Evolutionary conservation across 2,888 invertebrate genomes (phyloP).

Genomic region (Lamellibrachia columna): DNA sequence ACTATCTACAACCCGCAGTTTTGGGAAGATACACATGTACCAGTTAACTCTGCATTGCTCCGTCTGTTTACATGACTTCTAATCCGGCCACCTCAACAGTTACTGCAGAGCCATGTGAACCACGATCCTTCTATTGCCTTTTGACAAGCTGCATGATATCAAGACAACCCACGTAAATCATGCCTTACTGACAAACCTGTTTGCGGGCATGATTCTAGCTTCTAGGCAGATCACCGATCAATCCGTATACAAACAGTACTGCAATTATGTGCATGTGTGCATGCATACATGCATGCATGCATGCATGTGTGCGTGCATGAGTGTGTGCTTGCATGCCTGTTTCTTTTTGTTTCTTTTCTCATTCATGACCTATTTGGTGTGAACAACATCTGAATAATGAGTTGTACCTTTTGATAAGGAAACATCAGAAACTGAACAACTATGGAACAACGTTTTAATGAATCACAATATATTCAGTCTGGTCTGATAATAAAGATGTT

Average conservation of each 20-base stretch:
- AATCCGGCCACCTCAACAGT: slow-evolving; percentile 1
- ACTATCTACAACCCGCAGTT: neutral
- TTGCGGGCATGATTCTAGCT: neutral
- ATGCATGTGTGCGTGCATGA: neutral
- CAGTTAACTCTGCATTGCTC: neutral
- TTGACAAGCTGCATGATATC: neutral
- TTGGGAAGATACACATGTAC: neutral
- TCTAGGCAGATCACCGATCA: neutral
- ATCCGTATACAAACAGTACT: slow-evolving; percentile 3
- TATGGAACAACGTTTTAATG: neutral
- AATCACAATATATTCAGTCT: neutral
- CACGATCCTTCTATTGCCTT: neutral
- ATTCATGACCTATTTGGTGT: neutral
- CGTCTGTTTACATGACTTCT: slow-evolving; percentile 9
- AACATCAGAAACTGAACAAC: too few species aligned
- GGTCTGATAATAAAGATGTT: neutral
- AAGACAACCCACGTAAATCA: neutral
- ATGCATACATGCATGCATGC: neutral
- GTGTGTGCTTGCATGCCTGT: neutral
- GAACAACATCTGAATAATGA: neutral
- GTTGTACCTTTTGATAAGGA: neutral
- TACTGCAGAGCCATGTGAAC: neutral
- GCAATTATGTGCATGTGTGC: neutral
- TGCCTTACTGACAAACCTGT: neutral
- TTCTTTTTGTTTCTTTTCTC: neutral